A percentile compares a stretch with the other conserved stretches of the same genome.
phyloP scores from a whole-genome alignment of 2,888 invertebrate genomes.

The Protodeltote pygarga region DNA sequence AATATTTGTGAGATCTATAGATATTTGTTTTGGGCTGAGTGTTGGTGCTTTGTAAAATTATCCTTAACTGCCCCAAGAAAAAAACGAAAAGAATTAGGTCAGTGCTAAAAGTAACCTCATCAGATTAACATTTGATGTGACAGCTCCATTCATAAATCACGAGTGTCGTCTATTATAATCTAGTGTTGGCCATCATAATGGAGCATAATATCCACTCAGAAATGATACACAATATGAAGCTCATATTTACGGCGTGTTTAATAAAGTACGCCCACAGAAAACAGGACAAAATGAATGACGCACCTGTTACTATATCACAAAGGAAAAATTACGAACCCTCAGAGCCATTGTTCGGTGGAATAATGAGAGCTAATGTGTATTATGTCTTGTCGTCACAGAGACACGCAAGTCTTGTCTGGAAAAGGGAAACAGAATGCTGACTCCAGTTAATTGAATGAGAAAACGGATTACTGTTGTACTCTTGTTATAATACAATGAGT shows the following conservation, averaged over 20 bases:
- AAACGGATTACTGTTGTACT: slow-evolving; percentile 18
- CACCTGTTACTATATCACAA: slow-evolving; percentile 39
- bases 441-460: slow-evolving; percentile 28
- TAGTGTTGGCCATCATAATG: slow-evolving; percentile 12
- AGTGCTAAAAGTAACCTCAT: too few relatives aligned
- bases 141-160: too few relatives aligned
- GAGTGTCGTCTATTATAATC: slow-evolving; percentile 18
- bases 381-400: slow-evolving; percentile 10
- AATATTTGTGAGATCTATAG: too few relatives aligned
- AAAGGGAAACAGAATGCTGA: slow-evolving; percentile 7
- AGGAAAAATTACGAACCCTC: slow-evolving; percentile 40
- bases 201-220: slow-evolving; percentile 19
- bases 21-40: too few relatives aligned
- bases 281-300: slow-evolving; percentile 21
- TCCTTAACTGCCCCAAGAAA: too few relatives aligned
- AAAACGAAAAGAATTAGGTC: too few relatives aligned
- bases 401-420: slow-evolving; percentile 9
- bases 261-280: slow-evolving; percentile 30
- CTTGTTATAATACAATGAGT: slow-evolving; percentile 33
- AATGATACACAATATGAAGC: slow-evolving; percentile 21
- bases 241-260: slow-evolving; percentile 30
- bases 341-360: slow-evolving; percentile 38
- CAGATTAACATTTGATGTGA: too few relatives aligned
- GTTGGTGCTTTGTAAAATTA: too few relatives aligned
- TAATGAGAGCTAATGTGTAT: slow-evolving; percentile 46